Evolutionary conservation across 1,140 invertebrate genomes (phyloP).

Genomic region (Zaprionus ghesquierei): DNA sequence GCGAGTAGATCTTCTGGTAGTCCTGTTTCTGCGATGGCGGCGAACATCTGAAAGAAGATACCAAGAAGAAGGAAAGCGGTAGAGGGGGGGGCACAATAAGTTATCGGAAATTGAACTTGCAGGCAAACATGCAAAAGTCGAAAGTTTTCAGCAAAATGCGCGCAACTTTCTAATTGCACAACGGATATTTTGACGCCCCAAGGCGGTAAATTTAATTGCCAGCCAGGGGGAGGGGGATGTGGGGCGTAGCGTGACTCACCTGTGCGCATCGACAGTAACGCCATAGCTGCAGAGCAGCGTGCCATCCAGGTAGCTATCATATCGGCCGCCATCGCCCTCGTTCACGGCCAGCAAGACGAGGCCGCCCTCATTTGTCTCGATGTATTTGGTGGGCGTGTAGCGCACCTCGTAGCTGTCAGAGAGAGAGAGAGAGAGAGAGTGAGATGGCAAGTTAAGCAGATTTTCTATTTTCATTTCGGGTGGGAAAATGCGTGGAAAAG

Average conservation of each 20-base stretch:
- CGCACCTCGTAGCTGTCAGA: slow-evolving; percentile 77
- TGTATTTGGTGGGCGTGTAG: slow-evolving; percentile 87
- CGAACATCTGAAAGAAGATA: slow-evolving; percentile 84
- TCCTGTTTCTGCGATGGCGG: slow-evolving; percentile 88
- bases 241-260: slow-evolving; percentile 79
- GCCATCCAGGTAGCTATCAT: slow-evolving; percentile 88
- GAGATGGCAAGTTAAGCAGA: slow-evolving; percentile 44
- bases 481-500: slow-evolving; percentile 26
- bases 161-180: slow-evolving; percentile 41
- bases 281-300: slow-evolving; percentile 88
- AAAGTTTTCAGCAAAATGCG: slow-evolving; percentile 23
- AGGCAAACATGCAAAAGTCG: slow-evolving; percentile 26
- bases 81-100: slow-evolving; percentile 23
- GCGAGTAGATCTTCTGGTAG: slow-evolving; percentile 90
- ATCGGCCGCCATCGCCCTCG: slow-evolving; percentile 87
- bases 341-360: slow-evolving; percentile 88
- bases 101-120: slow-evolving; percentile 49
- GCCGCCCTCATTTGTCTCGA: slow-evolving; percentile 88
- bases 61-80: neutral
- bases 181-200: slow-evolving; percentile 30
- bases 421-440: slow-evolving; percentile 11
- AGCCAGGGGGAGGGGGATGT: neutral
- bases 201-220: slow-evolving; percentile 32
- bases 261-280: slow-evolving; percentile 88
- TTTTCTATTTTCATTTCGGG: slow-evolving; percentile 52